These are phyloP conservation scores for Dusona sp. DNA, from an alignment of 2,888 invertebrate species.

Conservation along the genomic window DNA sequence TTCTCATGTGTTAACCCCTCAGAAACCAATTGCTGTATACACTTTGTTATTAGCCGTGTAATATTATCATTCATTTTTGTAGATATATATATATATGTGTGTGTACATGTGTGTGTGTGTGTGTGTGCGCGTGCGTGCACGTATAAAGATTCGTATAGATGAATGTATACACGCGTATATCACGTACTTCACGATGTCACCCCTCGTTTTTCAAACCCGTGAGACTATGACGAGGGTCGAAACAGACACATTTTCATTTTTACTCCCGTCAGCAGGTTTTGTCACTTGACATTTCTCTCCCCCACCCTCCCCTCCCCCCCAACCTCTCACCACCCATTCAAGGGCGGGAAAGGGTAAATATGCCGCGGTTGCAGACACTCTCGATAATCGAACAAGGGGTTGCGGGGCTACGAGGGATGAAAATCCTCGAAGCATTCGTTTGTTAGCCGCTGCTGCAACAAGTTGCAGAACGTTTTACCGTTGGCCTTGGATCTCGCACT, in stretches of 20 bases:
- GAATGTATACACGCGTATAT: background rate
- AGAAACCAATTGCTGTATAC: slow-evolving; percentile 32
- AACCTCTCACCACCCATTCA: slow-evolving; percentile 45
- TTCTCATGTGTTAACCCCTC: slow-evolving; percentile 27
- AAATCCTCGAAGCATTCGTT: slow-evolving; percentile 79
- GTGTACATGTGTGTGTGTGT: too few species aligned
- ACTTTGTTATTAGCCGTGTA: slow-evolving; percentile 43
- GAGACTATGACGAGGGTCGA: background rate
- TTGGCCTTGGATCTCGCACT: slow-evolving; percentile 69
- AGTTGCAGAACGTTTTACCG: slow-evolving; percentile 78
- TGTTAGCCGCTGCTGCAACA: slow-evolving; percentile 82
- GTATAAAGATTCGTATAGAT: background rate
- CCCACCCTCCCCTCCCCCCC: background rate
- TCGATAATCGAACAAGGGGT: slow-evolving; percentile 61
- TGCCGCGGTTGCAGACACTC: slow-evolving; percentile 56
- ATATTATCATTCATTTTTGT: slow-evolving; percentile 38
- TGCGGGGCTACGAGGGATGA: slow-evolving; percentile 26
- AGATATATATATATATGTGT: too few species aligned
- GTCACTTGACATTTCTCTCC: slow-evolving; percentile 31
- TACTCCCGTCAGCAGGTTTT: slow-evolving; percentile 35
- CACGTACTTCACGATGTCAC: slow-evolving; percentile 5
- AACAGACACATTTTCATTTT: slow-evolving; percentile 43
- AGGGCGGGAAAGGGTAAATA: slow-evolving; percentile 56
- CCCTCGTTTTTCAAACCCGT: slow-evolving; percentile 30
- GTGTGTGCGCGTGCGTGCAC: too few species aligned